Evolutionary conservation across 92 coral and sea anemone species (phyloP).

Genomic region (Epizoanthus scotinus): DNA sequence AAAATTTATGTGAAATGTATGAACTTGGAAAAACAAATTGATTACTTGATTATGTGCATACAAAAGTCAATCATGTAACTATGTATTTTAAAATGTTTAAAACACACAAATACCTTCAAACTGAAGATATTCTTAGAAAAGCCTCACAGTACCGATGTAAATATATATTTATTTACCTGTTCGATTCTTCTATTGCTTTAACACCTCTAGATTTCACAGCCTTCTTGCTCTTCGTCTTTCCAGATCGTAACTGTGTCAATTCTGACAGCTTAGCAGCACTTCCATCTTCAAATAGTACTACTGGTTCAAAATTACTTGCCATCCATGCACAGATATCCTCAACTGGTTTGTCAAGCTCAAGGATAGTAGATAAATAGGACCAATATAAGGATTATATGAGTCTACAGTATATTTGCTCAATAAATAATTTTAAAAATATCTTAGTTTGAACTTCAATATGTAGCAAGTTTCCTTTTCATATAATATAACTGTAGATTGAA

Average conservation of each 20-base stretch:
- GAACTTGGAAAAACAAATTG: too few relatives aligned
- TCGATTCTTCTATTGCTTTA: slow-evolving; percentile 35
- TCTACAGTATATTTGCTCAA: not conserved
- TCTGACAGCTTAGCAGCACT: slow-evolving; percentile 47
- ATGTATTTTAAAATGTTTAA: too few relatives aligned
- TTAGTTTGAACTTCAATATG: too few relatives aligned
- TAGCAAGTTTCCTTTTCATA: too few relatives aligned
- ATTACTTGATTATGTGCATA: too few relatives aligned
- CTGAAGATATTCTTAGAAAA: too few relatives aligned
- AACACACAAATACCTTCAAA: too few relatives aligned
- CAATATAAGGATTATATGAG: not conserved
- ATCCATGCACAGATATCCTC: slow-evolving; percentile 49
- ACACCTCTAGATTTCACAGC: slow-evolving; percentile 28
- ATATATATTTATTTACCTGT: not conserved
- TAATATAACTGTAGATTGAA: not conserved
- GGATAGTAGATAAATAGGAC: not conserved
- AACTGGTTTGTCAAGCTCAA: slow-evolving; percentile 64
- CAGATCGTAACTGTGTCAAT: slow-evolving; percentile 6
- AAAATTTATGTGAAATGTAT: too few relatives aligned
- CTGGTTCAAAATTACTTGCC: slow-evolving; percentile 38
- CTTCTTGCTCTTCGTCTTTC: not conserved
- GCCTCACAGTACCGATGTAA: too few relatives aligned
- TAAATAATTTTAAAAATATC: not conserved
- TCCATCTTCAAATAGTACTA: slow-evolving; percentile 71
- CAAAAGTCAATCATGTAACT: too few relatives aligned